Base-by-base conservation (phyloP, 2,888 invertebrate genomes). In the Drosophila pseudotakahashii region DNA sequence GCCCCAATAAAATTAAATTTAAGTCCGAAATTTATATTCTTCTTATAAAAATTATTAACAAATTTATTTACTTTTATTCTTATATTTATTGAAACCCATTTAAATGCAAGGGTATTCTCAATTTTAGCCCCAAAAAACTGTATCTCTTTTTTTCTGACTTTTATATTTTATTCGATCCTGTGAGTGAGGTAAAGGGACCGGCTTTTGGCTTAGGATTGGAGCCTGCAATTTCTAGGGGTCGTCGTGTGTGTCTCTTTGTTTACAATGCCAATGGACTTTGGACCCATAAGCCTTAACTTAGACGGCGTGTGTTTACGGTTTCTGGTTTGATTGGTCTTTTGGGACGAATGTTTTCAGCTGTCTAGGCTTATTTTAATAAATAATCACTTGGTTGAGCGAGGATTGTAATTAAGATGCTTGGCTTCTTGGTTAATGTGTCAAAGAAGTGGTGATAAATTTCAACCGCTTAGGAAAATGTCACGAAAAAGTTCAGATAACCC, bases 241-340 rank as follows among this genome's bases (percentile, higher is more conserved):
- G 26, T 37, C 26, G 39, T 54, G 41, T 41, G 16, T 54, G 30
- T 44, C 16, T 32, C 48, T 45, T 54, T 71, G 70, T 71, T 71
- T 71, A 70, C 70, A 71, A 47, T 71, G 71, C 70, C 71, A 71
- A 51, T 63, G 71, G 70, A 55, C 70, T 70, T 55, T 55, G 39
- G 54, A 51, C 53, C 54, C 26, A 26, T 70, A 62, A 62, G 70
- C 71, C 54, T 19, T 26, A 51, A 41, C 63, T 51, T 55, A 41
- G 47, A 67, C 51, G 36, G 34, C n/a, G 10, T 47, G 41, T 59
- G 14, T 53, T 53, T 53, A 47, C 34, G 34, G 45, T 11, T 52
- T 34, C 34, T 34, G 39, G 45, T 47, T 54, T 66, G 66, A 66
- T 66, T 47, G 64, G 66, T 14, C 66, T 54, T 66, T 36, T 19